A percentile compares a stretch with the other conserved stretches of the same genome.
phyloP scores from a whole-genome alignment of 2,888 invertebrate genomes.

The Gryllus longicercus region DNA sequence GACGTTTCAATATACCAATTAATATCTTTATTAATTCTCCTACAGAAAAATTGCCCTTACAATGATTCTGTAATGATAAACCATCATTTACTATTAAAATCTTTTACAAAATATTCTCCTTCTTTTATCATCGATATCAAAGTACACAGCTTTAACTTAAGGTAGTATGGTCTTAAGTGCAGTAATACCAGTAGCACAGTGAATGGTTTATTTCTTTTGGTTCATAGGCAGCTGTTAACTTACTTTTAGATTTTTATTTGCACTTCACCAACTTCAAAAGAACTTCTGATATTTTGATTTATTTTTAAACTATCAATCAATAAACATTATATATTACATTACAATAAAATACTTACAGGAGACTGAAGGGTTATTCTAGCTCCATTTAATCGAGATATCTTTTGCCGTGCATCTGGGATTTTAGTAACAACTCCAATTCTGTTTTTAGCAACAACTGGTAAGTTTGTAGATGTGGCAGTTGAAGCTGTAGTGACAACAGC shows the following conservation, averaged over 20 bases:
- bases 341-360: not conserved
- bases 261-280: not conserved
- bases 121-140: too few species aligned
- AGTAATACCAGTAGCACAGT: too few species aligned
- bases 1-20: too few species aligned
- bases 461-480: constrained; percentile 11
- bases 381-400: not conserved
- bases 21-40: too few species aligned
- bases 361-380: not conserved
- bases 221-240: not conserved
- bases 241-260: not conserved
- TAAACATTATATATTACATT: not conserved
- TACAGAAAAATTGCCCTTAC: too few species aligned
- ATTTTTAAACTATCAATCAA: not conserved
- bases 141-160: too few species aligned
- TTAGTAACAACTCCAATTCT: constrained; percentile 18
- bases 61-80: too few species aligned
- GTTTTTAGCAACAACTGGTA: constrained; percentile 8
- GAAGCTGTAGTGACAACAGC: not conserved
- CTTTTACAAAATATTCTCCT: too few species aligned
- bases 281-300: not conserved
- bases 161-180: too few species aligned
- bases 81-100: too few species aligned
- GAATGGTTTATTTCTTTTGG: too few species aligned
- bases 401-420: not conserved